Base-by-base conservation (phyloP, 2,888 invertebrate genomes). In the Bibio marci region DNA sequence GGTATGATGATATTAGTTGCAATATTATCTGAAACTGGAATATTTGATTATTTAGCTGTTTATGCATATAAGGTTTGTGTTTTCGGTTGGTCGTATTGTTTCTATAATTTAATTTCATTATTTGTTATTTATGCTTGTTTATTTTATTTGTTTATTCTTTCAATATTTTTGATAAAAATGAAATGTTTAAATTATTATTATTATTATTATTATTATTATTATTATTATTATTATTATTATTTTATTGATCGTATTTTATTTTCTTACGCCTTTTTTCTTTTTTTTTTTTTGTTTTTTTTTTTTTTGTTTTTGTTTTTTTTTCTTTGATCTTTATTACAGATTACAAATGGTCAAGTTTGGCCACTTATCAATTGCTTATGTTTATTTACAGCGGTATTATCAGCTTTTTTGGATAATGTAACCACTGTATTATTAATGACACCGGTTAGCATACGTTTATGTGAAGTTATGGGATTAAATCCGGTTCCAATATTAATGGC, bases 381-480 rank as follows among this genome's bases (percentile, higher is more conserved):
- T 50, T 51, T 76, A 18, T 74, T 80, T 49, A 76, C 80, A 10
- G 76, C 74, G 1, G 48, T 79, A 1, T 56, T 80, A 8, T 80
- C 82, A 1, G 76, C 79, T 4, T 73, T 82, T 48, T 55, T 83
- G 48, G 83, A 83, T 55, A 83, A 80, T 52, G 82, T 83, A 1
- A 83, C 82, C 1, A 82, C 80, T 0, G 73, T 80, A 4, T 57
- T 83, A 19, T 60, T 83, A 10, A 74, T 82, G 67, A 79, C 81
- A 1, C 82, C 83, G 2, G 75, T 81, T 10, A 80, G 79, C 6
- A 81, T 83, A 48, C 68, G 74, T 65, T 71, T 91, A 14, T 90
- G 91, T 53, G 90, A 91, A 61, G 87, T 88, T 31, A 80, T 86
- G 73, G 76, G 80, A 45, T 57, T 92, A 37, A 85, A 91, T 57